phyloP scores from a whole-genome alignment of 2,797 vertebrate species.

The Anabas testudineus region DNA sequence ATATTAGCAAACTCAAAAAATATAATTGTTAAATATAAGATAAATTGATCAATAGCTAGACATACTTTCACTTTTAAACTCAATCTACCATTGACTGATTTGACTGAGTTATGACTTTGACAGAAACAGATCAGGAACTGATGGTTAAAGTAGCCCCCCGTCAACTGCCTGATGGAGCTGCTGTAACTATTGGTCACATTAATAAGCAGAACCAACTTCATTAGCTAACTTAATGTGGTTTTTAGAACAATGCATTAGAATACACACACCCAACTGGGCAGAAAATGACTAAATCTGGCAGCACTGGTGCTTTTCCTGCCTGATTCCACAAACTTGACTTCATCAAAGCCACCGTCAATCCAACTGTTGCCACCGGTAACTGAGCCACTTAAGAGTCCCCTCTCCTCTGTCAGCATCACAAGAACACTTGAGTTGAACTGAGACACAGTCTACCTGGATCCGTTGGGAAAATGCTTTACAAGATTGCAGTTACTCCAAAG shows the following conservation, averaged over 20 bases:
- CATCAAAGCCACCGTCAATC: not conserved
- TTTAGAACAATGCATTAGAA: not conserved
- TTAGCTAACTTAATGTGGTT: not conserved
- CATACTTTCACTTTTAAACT: not conserved
- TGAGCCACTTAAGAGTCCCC: not conserved
- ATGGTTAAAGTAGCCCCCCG: no score
- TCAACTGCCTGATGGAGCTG: no score
- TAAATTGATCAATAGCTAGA: no score
- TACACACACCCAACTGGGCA: not conserved
- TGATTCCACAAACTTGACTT: not conserved
- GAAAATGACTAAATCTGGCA: not conserved
- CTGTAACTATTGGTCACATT: not conserved
- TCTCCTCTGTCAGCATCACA: conserved; percentile 1
- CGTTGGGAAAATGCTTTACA: not conserved
- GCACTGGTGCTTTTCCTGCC: not conserved
- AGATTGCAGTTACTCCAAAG: not conserved
- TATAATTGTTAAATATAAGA: no score
- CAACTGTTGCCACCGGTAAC: conserved; percentile 13
- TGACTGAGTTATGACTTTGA: not conserved
- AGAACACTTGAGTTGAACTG: conserved; percentile 1
- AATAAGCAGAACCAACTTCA: not conserved
- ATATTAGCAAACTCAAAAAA: conserved; percentile 33
- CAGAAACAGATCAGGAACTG: no score
- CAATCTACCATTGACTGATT: not conserved
- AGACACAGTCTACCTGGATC: not conserved